phyloP scores from a whole-genome alignment of 2,113 vertebrate genomes.

The Gasterosteus aculeatus region DNA sequence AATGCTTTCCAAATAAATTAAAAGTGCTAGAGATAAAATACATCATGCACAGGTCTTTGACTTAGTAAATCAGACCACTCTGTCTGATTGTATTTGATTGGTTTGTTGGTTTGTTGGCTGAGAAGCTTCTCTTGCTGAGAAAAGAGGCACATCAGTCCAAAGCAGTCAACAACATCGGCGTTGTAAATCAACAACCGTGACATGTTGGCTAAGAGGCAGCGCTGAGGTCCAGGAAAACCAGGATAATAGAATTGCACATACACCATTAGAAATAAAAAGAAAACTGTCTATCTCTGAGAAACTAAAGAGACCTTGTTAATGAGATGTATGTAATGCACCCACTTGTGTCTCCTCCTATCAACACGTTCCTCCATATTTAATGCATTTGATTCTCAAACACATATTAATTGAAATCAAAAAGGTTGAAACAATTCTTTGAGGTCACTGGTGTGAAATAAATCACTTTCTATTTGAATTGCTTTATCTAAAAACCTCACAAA shows the following conservation, averaged over 20 bases:
- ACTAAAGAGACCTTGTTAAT: conserved; percentile 8
- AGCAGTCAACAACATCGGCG: neutral
- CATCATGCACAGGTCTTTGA: conserved; percentile 17
- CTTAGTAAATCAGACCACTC: conserved; percentile 33
- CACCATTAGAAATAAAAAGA: conserved; percentile 13
- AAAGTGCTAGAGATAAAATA: conserved; percentile 27
- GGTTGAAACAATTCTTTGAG: conserved; percentile 5
- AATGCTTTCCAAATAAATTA: conserved; percentile 32
- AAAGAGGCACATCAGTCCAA: conserved; percentile 35
- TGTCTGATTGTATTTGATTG: conserved; percentile 49
- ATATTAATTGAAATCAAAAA: conserved; percentile 25
- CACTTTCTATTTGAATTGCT: conserved; percentile 29
- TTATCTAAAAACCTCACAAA: conserved; percentile 36
- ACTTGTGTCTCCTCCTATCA: conserved; percentile 3
- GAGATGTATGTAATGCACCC: neutral
- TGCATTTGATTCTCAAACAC: conserved; percentile 3
- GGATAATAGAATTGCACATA: conserved; percentile 10
- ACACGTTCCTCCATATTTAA: conserved; percentile 8
- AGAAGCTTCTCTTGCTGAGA: conserved; percentile 32
- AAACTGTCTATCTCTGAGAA: neutral
- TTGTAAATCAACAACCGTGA: conserved; percentile 36
- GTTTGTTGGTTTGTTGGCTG: conserved; percentile 48
- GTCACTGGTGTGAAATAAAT: conserved; percentile 33
- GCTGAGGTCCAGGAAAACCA: conserved; percentile 1
- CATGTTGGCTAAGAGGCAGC: neutral